Conservation (phyloP, 2,797 vertebrate genomes). For the Malurus leucopterus region DNA sequence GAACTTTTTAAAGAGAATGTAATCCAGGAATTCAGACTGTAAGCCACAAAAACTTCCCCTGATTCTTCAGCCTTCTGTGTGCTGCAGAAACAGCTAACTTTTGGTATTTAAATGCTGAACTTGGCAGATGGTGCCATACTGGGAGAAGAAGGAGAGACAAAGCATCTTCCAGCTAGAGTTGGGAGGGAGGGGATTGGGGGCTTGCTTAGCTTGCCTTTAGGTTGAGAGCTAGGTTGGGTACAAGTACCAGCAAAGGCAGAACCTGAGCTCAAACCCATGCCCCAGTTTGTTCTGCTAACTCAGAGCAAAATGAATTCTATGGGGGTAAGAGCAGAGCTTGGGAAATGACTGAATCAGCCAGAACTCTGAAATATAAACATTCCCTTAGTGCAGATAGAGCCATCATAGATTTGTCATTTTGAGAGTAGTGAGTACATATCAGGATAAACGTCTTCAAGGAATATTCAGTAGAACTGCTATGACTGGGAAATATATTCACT, state of each 20-base stretch:
- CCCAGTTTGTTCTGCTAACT: background rate
- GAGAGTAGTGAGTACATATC: background rate
- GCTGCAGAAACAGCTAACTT: background rate
- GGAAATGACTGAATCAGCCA: background rate
- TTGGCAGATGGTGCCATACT: background rate
- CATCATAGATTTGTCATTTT: constrained; percentile 5
- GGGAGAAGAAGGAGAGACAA: background rate
- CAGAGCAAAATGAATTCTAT: background rate
- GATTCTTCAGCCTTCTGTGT: background rate
- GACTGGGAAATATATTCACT: background rate
- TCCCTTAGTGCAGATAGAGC: background rate
- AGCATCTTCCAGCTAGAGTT: background rate
- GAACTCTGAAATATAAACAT: background rate
- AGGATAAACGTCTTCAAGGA: background rate
- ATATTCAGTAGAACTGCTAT: background rate
- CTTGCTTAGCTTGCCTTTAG: background rate
- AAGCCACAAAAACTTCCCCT: background rate
- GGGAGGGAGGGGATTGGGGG: background rate
- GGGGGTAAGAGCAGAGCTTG: background rate
- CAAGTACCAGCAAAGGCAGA: background rate
- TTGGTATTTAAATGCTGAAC: background rate
- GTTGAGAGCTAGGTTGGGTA: background rate
- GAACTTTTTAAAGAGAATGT: background rate
- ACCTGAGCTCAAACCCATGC: background rate
- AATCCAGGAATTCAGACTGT: background rate